Evolutionary conservation across 2,113 vertebrate species (phyloP), one percentile per base, ranked within the genome.

Genomic region (Petroica traversi): DNA sequence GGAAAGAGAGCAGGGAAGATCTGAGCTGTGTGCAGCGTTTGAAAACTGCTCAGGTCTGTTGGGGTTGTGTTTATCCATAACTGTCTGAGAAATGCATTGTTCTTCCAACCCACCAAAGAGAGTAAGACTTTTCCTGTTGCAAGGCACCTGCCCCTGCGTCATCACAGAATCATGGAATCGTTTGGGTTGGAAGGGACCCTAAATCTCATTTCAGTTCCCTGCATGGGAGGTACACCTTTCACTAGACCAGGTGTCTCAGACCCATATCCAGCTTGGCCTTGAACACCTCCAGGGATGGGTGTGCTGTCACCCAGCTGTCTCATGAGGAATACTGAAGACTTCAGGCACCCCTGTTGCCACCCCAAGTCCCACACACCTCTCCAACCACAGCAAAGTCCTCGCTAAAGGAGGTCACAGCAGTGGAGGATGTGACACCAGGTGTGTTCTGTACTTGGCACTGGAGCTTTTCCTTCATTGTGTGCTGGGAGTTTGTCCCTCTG

Each of bases 21-120:
- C 26, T 38, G 38, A 71, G n/a, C 36, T 51, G 3, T 26, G 8
- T 52, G 46, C 28, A 77, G 24, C 14, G 5, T 40, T 92, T 87
- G 71, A 59, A 52, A 69, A 52, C 16, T 36, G 28, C 22, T 73
- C 15, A 4, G 31, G 9, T 63, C 41, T 64, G 8, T 29, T 61
- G 11, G 28, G 45, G 46, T 24, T 73, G 4, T 43, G 55, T 14
- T 64, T 71, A 25, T 33, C 49, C 1, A 0, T 31, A 66, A 25
- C 31, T 71, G 46, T 28, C 24, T 1, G 1, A 58, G 46, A 29
- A 67, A 45, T 0, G 0, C 33, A 12, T 8, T 8, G 18, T 31
- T 81, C 57, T 62, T 66, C 41, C 41, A 79, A n/a, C n/a, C n/a
- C n/a, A n/a, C n/a, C n/a, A n/a, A n/a, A 68, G 19, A 81, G 12